Base-by-base conservation (phyloP, 2,797 vertebrate species). In the Varecia variegata region DNA sequence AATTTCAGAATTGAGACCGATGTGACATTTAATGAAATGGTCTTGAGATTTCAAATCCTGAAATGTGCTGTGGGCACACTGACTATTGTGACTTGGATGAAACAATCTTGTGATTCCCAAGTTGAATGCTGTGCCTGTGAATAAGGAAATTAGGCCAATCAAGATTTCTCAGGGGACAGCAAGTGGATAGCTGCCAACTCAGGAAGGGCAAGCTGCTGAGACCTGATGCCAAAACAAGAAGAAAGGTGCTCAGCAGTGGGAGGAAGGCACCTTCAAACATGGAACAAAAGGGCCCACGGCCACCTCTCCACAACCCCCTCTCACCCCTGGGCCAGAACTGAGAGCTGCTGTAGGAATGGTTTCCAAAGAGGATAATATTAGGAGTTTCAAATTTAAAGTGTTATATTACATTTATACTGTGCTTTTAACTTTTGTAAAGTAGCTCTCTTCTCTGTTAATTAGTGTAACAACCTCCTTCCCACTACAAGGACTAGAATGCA, bases 21-120 rank as follows among this genome's bases (percentile, higher is more conserved):
- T 43, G 21, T 86, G 73, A 88, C 58, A 91, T 70, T 94, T 91
- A 56, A 52, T 79, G n/a, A 90, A 91, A 93, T 1, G 3, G 43
- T 84, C 73, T 84, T 77, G 11, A 95, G 67, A 88, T 50, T 74
- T 58, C n/a, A 68, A 68, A 82, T 62, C 12, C 25, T 79, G 58
- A 70, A 79, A 84, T 73, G 15, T 94, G 43, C 47, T 85, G 5
- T 40, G 21, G 68, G 21, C 3, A 47, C 27, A 82, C 21, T 70
- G 62, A 91, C 50, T 70, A 71, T 58, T 76, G n/a, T 68, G 68
- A 84, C 71, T 80, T 83, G 67, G 40, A 93, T 88, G 47, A 85
- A 95, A 96, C 32, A 74, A 65, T 93, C 32, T 84, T 73, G 40
- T 81, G 62, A 93, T 95, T 86, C 23, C 71, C 47, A 88, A 74